Conservation (phyloP, 2,797 vertebrate genomes). For the Gallinago solitaria region DNA sequence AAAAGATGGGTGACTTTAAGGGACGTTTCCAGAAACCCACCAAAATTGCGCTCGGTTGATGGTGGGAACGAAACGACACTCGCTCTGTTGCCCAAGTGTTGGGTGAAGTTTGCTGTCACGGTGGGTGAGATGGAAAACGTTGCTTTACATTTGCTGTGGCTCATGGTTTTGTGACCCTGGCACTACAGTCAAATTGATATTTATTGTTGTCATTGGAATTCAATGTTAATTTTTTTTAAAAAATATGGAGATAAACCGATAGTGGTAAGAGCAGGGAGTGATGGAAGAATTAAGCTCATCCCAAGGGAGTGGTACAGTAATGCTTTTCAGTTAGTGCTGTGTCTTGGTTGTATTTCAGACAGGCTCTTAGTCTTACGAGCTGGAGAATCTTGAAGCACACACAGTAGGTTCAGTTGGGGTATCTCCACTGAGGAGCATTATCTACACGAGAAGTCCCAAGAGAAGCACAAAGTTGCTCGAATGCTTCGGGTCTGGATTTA, state of each 20-base stretch:
- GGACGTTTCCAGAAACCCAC: neutral
- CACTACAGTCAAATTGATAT: neutral
- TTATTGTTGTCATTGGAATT: neutral
- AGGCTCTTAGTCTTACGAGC: neutral
- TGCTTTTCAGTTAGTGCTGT: neutral
- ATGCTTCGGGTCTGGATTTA: neutral
- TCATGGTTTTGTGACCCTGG: neutral
- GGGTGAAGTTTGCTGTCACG: neutral
- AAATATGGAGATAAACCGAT: neutral
- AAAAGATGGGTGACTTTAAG: conserved; percentile 7
- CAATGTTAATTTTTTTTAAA: neutral
- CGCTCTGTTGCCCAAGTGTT: neutral
- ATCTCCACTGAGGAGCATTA: neutral
- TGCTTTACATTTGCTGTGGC: neutral
- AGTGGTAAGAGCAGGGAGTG: neutral
- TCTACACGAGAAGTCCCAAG: neutral
- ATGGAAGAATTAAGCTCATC: neutral
- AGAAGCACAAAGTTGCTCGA: rapidly evolving
- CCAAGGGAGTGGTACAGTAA: neutral
- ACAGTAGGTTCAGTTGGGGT: neutral
- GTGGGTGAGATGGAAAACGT: neutral
- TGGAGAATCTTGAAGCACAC: conserved; percentile 23
- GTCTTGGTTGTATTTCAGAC: neutral
- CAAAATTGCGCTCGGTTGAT: neutral
- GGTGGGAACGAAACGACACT: neutral